Percentiles rank a stretch among this genome's conserved stretches.
These are phyloP conservation scores for Acanthopagrus latus DNA, from an alignment of 2,797 vertebrate genomes.

Conservation along the genomic window DNA sequence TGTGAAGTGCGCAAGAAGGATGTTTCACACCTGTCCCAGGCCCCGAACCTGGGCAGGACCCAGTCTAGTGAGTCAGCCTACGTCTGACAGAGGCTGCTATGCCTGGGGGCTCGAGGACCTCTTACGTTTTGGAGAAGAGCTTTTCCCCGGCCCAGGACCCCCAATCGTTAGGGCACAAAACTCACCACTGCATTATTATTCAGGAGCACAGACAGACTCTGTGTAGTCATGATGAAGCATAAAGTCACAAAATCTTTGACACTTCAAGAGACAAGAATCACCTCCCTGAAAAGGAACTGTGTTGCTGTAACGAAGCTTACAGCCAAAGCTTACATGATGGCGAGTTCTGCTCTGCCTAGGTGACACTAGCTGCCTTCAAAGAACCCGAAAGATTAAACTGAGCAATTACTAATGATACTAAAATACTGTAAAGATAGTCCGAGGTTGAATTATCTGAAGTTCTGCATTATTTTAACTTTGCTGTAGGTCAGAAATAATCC, in stretches of 20 bases:
- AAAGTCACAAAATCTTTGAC: constrained; percentile 63
- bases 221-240: constrained; percentile 63
- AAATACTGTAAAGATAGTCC: constrained; percentile 72
- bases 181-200: constrained; percentile 71
- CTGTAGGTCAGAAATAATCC: constrained; percentile 73
- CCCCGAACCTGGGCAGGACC: constrained; percentile 89
- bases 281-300: constrained; percentile 50
- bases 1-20: constrained; percentile 90
- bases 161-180: constrained; percentile 65
- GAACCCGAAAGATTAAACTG: constrained; percentile 71
- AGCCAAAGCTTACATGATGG: constrained; percentile 49
- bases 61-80: constrained; percentile 93
- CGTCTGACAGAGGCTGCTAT: constrained; percentile 87
- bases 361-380: constrained; percentile 82
- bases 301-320: constrained; percentile 57
- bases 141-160: constrained; percentile 70
- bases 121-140: constrained; percentile 71
- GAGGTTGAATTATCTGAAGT: constrained; percentile 64
- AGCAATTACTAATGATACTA: constrained; percentile 65
- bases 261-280: constrained; percentile 58
- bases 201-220: constrained; percentile 73
- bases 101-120: constrained; percentile 73
- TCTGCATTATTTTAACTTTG: constrained; percentile 78
- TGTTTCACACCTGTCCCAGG: constrained; percentile 84
- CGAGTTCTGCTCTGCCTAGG: constrained; percentile 74